Evolutionary conservation across 2,797 vertebrate species (phyloP).

Genomic region (Rhyacichthys aspro): DNA sequence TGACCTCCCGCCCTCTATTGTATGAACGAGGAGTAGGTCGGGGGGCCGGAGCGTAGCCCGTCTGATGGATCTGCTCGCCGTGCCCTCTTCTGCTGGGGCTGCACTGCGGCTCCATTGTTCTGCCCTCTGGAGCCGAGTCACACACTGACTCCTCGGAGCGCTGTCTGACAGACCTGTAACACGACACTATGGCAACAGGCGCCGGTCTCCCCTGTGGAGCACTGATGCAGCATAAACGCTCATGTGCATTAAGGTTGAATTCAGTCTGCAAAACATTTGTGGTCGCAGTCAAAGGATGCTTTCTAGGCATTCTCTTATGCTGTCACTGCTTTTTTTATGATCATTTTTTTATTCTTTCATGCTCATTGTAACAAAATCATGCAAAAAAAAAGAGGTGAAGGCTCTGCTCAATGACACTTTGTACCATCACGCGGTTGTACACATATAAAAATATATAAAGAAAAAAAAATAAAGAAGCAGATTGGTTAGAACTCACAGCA

Average conservation of each 20-base stretch:
- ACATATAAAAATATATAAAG: no score
- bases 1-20: conserved; percentile 79
- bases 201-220: conserved; percentile 65
- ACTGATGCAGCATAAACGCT: conserved; percentile 36
- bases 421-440: no score
- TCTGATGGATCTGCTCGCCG: conserved; percentile 69
- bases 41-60: conserved; percentile 57
- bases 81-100: conserved; percentile 70
- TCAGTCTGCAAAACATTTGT: conserved; percentile 12
- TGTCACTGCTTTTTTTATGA: background rate
- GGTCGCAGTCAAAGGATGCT: background rate
- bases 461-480: no score
- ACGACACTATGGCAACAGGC: conserved; percentile 66
- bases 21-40: conserved; percentile 62
- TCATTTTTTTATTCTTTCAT: background rate
- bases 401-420: no score
- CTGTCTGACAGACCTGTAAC: conserved; percentile 75
- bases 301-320: background rate
- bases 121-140: conserved; percentile 62
- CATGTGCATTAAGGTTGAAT: conserved; percentile 2
- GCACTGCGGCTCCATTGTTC: conserved; percentile 77
- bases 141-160: conserved; percentile 74
- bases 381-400: no score
- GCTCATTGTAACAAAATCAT: no score
- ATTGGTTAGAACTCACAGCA: no score